Evolutionary conservation across 2,797 vertebrate species (phyloP), one percentile per base, ranked within the genome.

Genomic region (Mus caroli): DNA sequence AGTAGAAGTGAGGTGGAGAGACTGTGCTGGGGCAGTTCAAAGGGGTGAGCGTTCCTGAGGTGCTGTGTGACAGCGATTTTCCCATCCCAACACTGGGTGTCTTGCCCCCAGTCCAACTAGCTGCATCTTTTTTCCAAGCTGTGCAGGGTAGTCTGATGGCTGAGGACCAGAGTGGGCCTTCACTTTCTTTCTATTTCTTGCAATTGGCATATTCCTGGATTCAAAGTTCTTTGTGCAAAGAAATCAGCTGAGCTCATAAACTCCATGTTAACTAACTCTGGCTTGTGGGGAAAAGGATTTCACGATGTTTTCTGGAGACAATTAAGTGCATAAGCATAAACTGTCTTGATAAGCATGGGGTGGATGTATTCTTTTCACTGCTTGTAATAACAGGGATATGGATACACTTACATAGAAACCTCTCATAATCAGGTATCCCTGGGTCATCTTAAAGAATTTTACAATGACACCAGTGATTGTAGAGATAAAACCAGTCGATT

Each of bases 11-110:
- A 54, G 43, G 43, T 50, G 43, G 50, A 3, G 1, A 69, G 52
- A 4, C 52, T 73, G 43, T 56, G 9, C 24, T 90, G 17, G 0
- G 9, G 40, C 67, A 56, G 12, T 20, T 26, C 2, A 15, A 7
- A 60, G 46, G 1, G 0, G 11, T 15, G 20, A n/a, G 64, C 3
- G 3, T 28, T 5, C 78, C 40, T 0, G 13, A 13, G 56, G 13
- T 62, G 40, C 11, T 1, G n/a, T 1, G 8, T 10, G 26, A 22
- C 20, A n/a, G 14, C 28, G 20, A 0, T 8, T 31, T 37, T 31
- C 4, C 31, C 0, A 2, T 54, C 9, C 0, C 1, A 0, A 12
- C 12, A 11, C 73, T 26, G 20, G 22, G 60, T 62, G 2, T 58
- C 75, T 17, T 69, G 6, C 1, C 64, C 1, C 14, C 34, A 88